Conservation (phyloP, 2,797 vertebrate species). For the Distichodus sexfasciatus region DNA sequence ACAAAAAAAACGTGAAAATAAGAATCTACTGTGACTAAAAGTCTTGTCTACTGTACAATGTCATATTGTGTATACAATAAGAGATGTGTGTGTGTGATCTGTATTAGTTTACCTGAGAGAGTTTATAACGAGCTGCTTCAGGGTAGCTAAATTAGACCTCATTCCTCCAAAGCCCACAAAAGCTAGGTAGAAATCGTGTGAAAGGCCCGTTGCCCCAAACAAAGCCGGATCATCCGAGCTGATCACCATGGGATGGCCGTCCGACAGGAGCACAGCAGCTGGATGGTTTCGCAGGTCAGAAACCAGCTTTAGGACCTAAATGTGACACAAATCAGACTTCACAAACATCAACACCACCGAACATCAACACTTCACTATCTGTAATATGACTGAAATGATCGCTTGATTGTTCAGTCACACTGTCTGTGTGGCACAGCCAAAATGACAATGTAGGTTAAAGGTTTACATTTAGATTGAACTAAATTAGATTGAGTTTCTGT, state of each 20-base stretch:
- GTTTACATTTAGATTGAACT: too few relatives aligned
- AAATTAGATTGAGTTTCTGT: too few relatives aligned
- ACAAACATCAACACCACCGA: too few relatives aligned
- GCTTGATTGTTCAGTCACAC: too few relatives aligned
- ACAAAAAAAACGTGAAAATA: too few relatives aligned
- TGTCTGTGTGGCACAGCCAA: too few relatives aligned
- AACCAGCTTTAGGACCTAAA: slow-evolving; percentile 83
- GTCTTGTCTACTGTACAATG: too few relatives aligned
- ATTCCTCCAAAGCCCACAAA: slow-evolving; percentile 87
- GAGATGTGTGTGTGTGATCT: neutral
- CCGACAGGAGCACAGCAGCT: slow-evolving; percentile 77
- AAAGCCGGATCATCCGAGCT: slow-evolving; percentile 85
- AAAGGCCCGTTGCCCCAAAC: slow-evolving; percentile 82
- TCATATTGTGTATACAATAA: too few relatives aligned
- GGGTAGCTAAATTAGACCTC: slow-evolving; percentile 74
- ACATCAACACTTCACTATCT: too few relatives aligned
- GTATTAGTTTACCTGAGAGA: slow-evolving; percentile 78
- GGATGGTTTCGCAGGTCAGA: slow-evolving; percentile 85
- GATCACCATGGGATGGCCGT: slow-evolving; percentile 84
- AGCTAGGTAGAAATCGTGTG: slow-evolving; percentile 88
- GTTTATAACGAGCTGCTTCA: slow-evolving; percentile 86
- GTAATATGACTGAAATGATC: too few relatives aligned
- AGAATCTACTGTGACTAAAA: too few relatives aligned
- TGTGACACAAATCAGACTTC: neutral
- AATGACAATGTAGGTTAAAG: too few relatives aligned